phyloP scores from a whole-genome alignment of 2,797 vertebrate species.

The Lepus townsendii region DNA sequence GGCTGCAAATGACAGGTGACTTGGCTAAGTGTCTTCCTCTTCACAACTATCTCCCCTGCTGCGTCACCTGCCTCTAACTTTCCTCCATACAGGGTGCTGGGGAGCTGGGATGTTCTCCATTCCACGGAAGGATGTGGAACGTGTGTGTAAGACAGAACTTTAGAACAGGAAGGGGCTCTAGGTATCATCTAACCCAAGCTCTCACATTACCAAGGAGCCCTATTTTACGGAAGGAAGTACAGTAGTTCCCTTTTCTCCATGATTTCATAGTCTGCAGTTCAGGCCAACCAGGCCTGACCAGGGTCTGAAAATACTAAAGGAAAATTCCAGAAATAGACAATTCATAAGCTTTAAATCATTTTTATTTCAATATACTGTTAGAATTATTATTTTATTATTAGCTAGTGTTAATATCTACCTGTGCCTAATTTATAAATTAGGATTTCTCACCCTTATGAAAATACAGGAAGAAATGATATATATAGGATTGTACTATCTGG shows the following conservation, averaged over 20 bases:
- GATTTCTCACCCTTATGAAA: neutral
- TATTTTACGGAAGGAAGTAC: neutral
- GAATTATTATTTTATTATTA: neutral
- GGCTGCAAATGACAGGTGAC: neutral
- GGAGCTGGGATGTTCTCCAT: neutral
- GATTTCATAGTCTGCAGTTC: neutral
- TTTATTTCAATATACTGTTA: neutral
- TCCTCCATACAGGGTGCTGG: neutral
- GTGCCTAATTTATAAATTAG: neutral
- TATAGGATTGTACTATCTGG: neutral
- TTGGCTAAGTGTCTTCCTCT: slow-evolving; percentile 16
- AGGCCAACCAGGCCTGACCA: neutral
- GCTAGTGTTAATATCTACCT: neutral
- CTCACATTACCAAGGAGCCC: neutral
- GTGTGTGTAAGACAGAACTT: neutral
- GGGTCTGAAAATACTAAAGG: neutral
- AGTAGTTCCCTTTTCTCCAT: neutral
- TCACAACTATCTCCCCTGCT: slow-evolving; percentile 5
- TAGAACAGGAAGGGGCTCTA: neutral
- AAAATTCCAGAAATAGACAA: neutral
- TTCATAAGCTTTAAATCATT: neutral
- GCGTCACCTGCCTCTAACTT: neutral
- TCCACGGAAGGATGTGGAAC: neutral
- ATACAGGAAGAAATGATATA: neutral
- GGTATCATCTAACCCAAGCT: neutral